Evolutionary conservation across 2,113 vertebrate species (phyloP), one percentile per base, ranked within the genome.

Genomic region (Nannospalax galili): DNA sequence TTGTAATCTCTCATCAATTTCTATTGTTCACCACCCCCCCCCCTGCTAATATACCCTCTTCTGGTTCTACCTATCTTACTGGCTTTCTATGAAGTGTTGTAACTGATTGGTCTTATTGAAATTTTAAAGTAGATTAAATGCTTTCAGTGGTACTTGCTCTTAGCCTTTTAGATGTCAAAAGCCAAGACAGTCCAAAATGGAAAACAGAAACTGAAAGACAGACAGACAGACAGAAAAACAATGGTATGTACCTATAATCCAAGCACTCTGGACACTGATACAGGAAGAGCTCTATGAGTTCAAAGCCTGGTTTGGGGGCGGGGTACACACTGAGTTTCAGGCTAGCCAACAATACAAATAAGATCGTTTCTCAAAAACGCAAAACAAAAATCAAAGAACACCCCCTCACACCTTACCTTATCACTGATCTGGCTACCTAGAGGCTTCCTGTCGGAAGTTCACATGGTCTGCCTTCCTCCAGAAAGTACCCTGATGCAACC

Each of bases 71-170:
- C 22, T 82, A 1, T 48, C 19, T 93, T 37, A 28, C 19, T 70
- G 10, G 11, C 84, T 80, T 82, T 95, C 62, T 93, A 30, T 88
- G 65, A 85, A 89, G 28, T 74, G 79, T 52, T 69, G 5, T 74
- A 75, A 84, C 62, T n/a, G 52, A 82, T n/a, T 88, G 40, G 16
- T 58, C 58, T 24, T 67, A 58, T 62, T 52, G 85, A 30, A 86
- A 69, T 67, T 80, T 75, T 77, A 48, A 95, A 84, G 80, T 62
- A 56, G 8, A 32, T 37, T 12, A 35, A 67, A 10, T 42, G 14
- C 80, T 35, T 91, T 89, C 69, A n/a, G 11, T 73, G 52, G 28
- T 35, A 89, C 79, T 77, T 88, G 24, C 20, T 40, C 8, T 48
- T 6, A 16, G 4, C 12, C 72, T 4, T 74, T 4, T 60, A 32